These are phyloP conservation scores for Manacus vitellinus DNA, from an alignment of 2,113 vertebrate genomes.

Conservation along the genomic window DNA sequence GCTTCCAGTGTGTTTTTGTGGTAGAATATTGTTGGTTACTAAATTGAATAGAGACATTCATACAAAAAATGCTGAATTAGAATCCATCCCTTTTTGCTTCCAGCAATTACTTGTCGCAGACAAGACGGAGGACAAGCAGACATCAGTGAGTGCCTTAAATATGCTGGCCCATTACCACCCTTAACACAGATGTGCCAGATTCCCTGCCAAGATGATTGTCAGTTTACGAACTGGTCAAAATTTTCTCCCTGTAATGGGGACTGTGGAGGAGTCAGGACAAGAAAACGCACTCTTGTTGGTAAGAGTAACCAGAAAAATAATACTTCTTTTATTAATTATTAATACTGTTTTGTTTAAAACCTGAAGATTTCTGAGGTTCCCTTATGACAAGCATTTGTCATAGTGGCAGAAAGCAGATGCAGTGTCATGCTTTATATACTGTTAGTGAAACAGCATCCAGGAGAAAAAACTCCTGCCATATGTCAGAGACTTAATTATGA, in stretches of 20 bases:
- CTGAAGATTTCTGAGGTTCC: background rate
- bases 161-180: constrained; percentile 83
- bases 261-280: constrained; percentile 93
- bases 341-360: background rate
- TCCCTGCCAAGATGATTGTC: constrained; percentile 96
- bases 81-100: constrained; percentile 34
- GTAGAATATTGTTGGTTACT: background rate
- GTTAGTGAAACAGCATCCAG: background rate
- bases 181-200: constrained; percentile 91
- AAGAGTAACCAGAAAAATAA: constrained; percentile 59
- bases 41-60: background rate
- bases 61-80: background rate
- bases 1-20: background rate
- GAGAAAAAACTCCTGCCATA: background rate
- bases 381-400: background rate
- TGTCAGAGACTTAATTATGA: background rate
- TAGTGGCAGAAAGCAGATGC: background rate
- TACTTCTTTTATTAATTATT: background rate
- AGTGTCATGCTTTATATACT: background rate
- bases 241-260: constrained; percentile 94
- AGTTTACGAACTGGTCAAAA: constrained; percentile 95
- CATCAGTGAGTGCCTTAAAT: constrained; percentile 86
- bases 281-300: constrained; percentile 91
- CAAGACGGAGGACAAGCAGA: constrained; percentile 90
- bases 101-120: constrained; percentile 94